These are phyloP conservation scores for Acomys russatus DNA, from an alignment of 2,797 vertebrate species.

Conservation along the genomic window DNA sequence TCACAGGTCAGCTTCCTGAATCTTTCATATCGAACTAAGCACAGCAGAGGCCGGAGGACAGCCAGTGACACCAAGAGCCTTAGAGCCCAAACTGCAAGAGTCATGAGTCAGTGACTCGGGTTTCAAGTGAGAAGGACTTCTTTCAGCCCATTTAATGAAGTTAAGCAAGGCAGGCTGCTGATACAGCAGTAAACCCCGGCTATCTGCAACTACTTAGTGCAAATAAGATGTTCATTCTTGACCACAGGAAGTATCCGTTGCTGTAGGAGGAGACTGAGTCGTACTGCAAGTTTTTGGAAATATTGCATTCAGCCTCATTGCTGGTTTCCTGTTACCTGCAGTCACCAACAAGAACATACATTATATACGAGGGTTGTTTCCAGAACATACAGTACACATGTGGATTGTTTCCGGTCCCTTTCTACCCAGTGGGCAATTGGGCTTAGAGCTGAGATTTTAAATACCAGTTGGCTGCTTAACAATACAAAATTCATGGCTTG, in stretches of 20 bases:
- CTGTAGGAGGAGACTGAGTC: background rate
- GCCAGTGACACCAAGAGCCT: fast-evolving
- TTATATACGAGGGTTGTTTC: background rate
- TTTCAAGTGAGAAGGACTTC: background rate
- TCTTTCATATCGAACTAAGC: background rate
- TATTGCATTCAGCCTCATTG: background rate
- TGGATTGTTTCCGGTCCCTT: background rate
- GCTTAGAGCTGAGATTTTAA: background rate
- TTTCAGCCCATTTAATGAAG: background rate
- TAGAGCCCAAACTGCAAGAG: too few species aligned
- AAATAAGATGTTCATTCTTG: background rate
- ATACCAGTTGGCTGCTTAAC: background rate
- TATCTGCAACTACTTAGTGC: background rate
- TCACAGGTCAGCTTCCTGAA: background rate
- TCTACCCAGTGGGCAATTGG: background rate
- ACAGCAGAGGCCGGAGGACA: background rate
- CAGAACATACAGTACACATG: background rate
- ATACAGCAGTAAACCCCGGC: background rate
- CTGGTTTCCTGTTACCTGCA: background rate
- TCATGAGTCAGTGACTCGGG: background rate
- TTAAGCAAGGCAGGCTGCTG: too few species aligned
- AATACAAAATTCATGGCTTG: background rate
- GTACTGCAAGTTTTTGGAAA: too few species aligned
- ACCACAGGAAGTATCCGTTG: fast-evolving
- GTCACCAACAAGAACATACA: background rate